Base-by-base conservation (phyloP, 2,113 vertebrate genomes). In the Onychostoma macrolepis region DNA sequence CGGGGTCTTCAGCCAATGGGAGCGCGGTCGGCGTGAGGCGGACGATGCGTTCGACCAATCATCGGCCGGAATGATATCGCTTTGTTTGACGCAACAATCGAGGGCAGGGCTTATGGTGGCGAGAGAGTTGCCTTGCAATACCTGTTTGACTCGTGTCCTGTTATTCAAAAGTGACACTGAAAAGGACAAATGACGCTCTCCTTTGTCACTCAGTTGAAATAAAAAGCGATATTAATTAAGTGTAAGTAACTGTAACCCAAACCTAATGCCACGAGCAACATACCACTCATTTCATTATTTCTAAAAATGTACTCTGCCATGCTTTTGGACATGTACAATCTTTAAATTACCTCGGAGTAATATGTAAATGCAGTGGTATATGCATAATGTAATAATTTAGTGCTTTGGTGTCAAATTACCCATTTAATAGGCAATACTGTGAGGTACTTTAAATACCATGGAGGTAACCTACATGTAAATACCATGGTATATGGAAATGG, bases 21-120 rank as follows among this genome's bases (percentile, higher is more conserved):
- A 26, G 11, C 3, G 6, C n/a, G 17, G 1, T 1, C 4, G 3
- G 3, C 4, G 13, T 26, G 67, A 21, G 65, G 1, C 72, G 77
- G 38, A 8, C 65, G 10, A 15, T 2, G 11, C 0, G 15, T 21
- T 12, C 2, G 43, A 30, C 88, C 88, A 89, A 89, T 84, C 85
- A 36, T 24, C 15, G 33, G 19, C 8, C 36, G 9, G 1, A 12
- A 13, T 33, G 19, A 13, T 3, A 15, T 5, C 6, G 41, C 13
- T 72, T 86, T 58, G 50, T 36, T 50, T 80, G 74, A 89, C 80
- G 84, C 69, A 33, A 4, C 1, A 24, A 28, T 3, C 1, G 56
- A 33, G 10, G 85, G 85, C 65, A 81, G 88, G 81, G 28, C 28
- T 3, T 21, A 26, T 33, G 4, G 26, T 67, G 38, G 43, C 4